A percentile compares a stretch with the other conserved stretches of the same genome.
Evolutionary conservation across 2,797 vertebrate species (phyloP).

Genomic region (Apogon talboti): DNA sequence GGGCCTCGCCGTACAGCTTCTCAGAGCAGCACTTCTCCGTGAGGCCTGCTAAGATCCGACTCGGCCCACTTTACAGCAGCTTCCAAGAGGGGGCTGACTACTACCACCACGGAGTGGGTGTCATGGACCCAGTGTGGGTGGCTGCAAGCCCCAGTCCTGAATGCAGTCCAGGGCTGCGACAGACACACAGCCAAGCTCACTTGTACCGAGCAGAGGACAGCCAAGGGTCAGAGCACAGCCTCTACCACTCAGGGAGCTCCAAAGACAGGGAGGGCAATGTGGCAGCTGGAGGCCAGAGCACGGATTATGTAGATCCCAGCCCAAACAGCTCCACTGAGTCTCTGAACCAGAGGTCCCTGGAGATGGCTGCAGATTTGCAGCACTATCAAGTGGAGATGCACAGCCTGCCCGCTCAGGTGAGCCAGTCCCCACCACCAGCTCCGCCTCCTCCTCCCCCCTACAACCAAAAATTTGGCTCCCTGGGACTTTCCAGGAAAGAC

Average conservation of each 20-base stretch:
- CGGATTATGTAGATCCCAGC: constrained; percentile 89
- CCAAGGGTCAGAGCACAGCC: constrained; percentile 88
- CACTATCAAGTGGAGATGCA: constrained; percentile 91
- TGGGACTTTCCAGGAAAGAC: constrained; percentile 95
- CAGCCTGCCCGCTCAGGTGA: constrained; percentile 81
- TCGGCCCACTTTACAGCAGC: constrained; percentile 94
- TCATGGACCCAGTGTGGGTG: constrained; percentile 68
- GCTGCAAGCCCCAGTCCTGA: constrained; percentile 85
- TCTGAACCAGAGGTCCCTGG: constrained; percentile 89
- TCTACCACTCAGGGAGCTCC: constrained; percentile 90
- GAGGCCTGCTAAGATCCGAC: constrained; percentile 88
- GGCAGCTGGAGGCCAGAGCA: constrained; percentile 80
- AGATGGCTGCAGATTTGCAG: constrained; percentile 90
- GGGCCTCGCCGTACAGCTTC: constrained; percentile 92
- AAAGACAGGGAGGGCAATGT: constrained; percentile 84
- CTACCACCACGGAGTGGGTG: constrained; percentile 80
- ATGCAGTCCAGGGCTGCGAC: constrained; percentile 84
- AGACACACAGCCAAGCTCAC: constrained; percentile 84
- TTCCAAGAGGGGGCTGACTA: constrained; percentile 94
- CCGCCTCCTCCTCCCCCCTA: constrained; percentile 86
- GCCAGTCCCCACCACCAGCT: constrained; percentile 81
- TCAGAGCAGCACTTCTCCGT: constrained; percentile 92
- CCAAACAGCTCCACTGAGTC: constrained; percentile 93
- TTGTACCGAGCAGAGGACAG: constrained; percentile 87
- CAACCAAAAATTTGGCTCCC: constrained; percentile 90